Conservation (phyloP, 2,797 vertebrate species). For the Agapornis canus region DNA sequence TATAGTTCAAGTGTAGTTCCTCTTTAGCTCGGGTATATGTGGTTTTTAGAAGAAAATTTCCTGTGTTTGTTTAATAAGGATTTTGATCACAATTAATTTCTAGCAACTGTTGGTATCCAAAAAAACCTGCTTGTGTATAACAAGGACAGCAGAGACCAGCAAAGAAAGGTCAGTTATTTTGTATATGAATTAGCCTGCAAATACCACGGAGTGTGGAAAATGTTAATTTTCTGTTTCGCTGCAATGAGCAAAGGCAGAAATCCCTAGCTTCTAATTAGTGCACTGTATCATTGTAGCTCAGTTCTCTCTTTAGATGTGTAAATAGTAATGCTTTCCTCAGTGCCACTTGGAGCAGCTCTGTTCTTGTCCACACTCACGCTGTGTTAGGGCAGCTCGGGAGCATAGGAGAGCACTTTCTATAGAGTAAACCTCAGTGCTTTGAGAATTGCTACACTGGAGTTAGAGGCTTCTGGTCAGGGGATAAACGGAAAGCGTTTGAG, state of each 20-base stretch:
- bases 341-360: neutral
- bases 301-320: neutral
- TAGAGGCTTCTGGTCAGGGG: neutral
- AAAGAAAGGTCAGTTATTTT: neutral
- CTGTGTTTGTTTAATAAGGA: neutral
- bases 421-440: neutral
- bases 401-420: neutral
- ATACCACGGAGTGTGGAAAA: neutral
- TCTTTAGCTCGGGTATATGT: neutral
- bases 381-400: neutral
- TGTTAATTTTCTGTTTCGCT: neutral
- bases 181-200: neutral
- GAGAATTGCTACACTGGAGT: neutral
- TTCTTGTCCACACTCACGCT: rapidly evolving
- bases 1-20: neutral
- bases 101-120: neutral
- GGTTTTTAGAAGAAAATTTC: neutral
- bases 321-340: neutral
- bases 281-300: neutral
- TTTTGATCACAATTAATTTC: neutral
- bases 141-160: neutral
- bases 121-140: neutral
- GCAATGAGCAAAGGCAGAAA: neutral
- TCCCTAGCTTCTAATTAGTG: neutral
- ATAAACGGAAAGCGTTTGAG: neutral